Evolutionary conservation across 2,113 vertebrate genomes (phyloP).

Genomic region (Martes martes): DNA sequence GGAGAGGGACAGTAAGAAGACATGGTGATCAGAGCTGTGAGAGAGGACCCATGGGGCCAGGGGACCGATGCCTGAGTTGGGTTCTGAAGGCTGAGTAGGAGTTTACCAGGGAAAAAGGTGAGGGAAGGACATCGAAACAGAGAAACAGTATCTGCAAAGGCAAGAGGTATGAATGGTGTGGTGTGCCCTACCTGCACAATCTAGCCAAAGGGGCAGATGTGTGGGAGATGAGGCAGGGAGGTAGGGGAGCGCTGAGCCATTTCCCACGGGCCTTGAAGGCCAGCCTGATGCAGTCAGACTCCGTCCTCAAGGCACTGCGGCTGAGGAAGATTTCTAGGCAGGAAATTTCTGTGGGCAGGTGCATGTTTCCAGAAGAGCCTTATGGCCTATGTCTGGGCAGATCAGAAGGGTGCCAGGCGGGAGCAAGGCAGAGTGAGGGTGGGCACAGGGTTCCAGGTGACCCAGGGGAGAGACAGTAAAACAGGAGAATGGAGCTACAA

Average conservation of each 20-base stretch:
- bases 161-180: background rate
- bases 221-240: conserved; percentile 33
- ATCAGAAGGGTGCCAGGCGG: background rate
- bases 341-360: background rate
- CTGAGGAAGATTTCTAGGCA: background rate
- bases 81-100: background rate
- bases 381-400: background rate
- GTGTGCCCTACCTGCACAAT: background rate
- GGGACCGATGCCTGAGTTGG: background rate
- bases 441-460: background rate
- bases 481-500: background rate
- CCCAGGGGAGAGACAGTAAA: background rate
- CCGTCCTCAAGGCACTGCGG: background rate
- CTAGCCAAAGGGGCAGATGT: background rate
- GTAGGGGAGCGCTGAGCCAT: background rate
- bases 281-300: background rate
- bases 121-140: background rate
- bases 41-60: background rate
- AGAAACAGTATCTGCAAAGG: background rate
- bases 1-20: background rate
- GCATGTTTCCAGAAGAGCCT: background rate
- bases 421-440: background rate
- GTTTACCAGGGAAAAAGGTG: background rate
- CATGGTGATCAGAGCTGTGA: background rate
- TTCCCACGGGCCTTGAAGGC: background rate